Percentiles rank a stretch among this genome's conserved stretches.
Conservation (phyloP, 2,113 vertebrate species). For the Bos taurus region DNA sequence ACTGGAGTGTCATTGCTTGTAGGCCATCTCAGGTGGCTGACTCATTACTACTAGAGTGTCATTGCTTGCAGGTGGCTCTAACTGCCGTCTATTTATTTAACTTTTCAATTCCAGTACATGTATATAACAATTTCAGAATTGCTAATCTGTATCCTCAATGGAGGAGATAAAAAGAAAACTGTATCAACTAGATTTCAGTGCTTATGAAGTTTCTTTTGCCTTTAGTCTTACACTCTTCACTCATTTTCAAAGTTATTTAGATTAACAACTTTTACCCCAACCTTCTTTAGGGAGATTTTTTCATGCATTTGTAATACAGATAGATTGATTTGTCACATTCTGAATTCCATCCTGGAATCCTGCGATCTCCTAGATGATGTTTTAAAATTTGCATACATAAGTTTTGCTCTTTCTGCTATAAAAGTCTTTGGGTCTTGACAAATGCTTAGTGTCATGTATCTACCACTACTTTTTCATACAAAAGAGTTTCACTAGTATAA, state of each 20-base stretch:
- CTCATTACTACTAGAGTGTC: neutral
- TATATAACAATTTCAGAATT: neutral
- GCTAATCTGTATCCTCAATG: neutral
- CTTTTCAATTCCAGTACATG: neutral
- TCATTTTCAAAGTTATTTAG: neutral
- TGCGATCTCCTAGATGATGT: neutral
- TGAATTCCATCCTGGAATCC: neutral
- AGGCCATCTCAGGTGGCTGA: neutral
- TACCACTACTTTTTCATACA: neutral
- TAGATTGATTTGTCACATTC: neutral
- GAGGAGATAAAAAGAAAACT: neutral
- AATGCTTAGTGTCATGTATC: neutral
- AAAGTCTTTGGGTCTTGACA: neutral
- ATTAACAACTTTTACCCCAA: neutral
- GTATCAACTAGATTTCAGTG: neutral
- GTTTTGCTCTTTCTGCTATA: neutral
- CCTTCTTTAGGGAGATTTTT: neutral
- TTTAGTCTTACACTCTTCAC: neutral
- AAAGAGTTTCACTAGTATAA: neutral
- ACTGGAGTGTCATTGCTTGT: neutral
- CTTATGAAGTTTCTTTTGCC: neutral
- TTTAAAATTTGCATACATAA: neutral
- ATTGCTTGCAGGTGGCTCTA: neutral
- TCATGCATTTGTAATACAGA: neutral
- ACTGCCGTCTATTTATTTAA: neutral